A percentile compares a stretch with the other conserved stretches of the same genome.
phyloP scores from a whole-genome alignment of 2,113 vertebrate genomes.

The Pseudonaja textilis region DNA sequence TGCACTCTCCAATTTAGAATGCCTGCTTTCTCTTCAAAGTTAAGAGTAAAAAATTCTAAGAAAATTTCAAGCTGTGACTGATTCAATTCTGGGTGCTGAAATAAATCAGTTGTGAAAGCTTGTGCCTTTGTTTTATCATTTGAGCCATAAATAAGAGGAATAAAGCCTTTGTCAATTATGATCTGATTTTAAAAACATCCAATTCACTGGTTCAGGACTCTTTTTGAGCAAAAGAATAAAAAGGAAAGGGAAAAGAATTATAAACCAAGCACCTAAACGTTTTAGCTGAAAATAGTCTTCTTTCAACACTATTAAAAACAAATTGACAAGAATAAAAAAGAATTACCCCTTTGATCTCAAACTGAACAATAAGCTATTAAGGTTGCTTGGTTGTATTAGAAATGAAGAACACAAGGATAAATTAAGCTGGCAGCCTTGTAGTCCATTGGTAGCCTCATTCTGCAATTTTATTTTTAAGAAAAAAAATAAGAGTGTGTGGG shows the following conservation, averaged over 20 bases:
- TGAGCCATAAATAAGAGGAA: neutral
- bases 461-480: slow-evolving; percentile 23
- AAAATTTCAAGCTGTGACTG: neutral
- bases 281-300: slow-evolving; percentile 31
- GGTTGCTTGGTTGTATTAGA: slow-evolving; percentile 11
- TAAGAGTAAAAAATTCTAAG: neutral
- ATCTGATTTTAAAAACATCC: slow-evolving; percentile 7
- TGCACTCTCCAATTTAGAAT: neutral
- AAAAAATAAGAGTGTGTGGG: slow-evolving; percentile 1
- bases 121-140: neutral
- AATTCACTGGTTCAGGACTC: neutral
- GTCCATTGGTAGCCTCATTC: slow-evolving; percentile 10
- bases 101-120: neutral
- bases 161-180: slow-evolving; percentile 10
- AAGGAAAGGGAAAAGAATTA: slow-evolving; percentile 8
- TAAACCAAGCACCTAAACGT: slow-evolving; percentile 17
- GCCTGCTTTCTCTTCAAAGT: neutral
- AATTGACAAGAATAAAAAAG: slow-evolving; percentile 16
- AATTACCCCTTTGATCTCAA: slow-evolving; percentile 12
- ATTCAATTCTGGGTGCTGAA: neutral
- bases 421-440: slow-evolving; percentile 24
- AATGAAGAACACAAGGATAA: slow-evolving; percentile 23
- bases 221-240: slow-evolving; percentile 7
- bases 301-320: slow-evolving; percentile 32
- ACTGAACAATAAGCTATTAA: neutral